Evolutionary conservation across 1,140 invertebrate genomes (phyloP).

Genomic region (Melitaea cinxia): DNA sequence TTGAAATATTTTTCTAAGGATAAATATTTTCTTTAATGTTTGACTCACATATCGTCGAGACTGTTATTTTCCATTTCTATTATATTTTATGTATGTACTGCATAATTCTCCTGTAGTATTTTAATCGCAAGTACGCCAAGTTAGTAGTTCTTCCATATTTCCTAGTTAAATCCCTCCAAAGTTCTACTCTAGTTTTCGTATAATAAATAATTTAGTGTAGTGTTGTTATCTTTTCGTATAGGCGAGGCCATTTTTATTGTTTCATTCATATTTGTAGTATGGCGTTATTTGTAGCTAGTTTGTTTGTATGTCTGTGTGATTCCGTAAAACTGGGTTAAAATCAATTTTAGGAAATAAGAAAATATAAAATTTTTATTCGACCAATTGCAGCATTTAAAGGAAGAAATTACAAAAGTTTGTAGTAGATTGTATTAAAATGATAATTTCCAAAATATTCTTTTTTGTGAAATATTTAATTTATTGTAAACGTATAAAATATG

Average conservation of each 20-base stretch:
- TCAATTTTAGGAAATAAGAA: no score
- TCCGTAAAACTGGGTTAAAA: conserved; percentile 13
- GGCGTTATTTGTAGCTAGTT: conserved; percentile 62
- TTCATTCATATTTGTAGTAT: conserved; percentile 60
- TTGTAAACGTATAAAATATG: no score
- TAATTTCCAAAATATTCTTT: no score
- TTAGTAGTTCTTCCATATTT: conserved; percentile 59
- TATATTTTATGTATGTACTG: not conserved
- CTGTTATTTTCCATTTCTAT: not conserved
- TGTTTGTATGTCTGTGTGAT: conserved; percentile 35
- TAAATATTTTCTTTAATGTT: no score
- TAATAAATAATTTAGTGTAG: conserved; percentile 1
- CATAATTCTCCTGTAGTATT: not conserved
- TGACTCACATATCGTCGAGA: not conserved
- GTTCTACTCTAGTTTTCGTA: conserved; percentile 52
- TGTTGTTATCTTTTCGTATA: conserved; percentile 72
- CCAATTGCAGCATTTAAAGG: no score
- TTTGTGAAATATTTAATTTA: no score
- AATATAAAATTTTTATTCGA: no score
- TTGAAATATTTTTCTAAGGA: no score
- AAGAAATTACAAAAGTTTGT: no score
- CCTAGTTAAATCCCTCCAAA: conserved; percentile 63
- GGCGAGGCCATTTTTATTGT: conserved; percentile 71
- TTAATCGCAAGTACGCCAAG: conserved; percentile 32
- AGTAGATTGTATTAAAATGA: no score